These are phyloP conservation scores for Drosophila novamexicana DNA, from an alignment of 1,140 invertebrate species.

Conservation along the genomic window DNA sequence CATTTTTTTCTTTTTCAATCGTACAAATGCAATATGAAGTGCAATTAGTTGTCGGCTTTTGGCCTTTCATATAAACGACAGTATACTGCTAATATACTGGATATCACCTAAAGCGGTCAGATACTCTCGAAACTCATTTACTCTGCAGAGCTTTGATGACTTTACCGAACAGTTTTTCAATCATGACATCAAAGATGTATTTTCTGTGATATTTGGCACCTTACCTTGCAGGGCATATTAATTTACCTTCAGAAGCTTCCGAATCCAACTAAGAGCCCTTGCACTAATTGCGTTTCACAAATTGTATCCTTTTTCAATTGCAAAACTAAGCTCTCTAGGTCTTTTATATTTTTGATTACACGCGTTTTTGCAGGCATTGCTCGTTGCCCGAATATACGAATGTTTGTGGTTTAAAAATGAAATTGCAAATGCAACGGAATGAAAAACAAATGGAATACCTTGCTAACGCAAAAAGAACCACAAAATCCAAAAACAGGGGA, in stretches of 20 bases:
- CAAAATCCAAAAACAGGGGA: not conserved
- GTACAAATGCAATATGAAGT: not conserved
- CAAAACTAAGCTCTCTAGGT: not conserved
- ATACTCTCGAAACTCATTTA: too few species aligned
- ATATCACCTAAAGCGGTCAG: too few species aligned
- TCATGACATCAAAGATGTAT: too few species aligned
- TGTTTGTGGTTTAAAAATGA: not conserved
- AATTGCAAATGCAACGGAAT: slow-evolving; percentile 6
- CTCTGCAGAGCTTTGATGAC: too few species aligned
- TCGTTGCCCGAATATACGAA: not conserved
- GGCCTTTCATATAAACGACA: not conserved
- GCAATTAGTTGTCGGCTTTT: slow-evolving; percentile 9
- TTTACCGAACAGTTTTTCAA: too few species aligned
- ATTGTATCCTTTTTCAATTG: not conserved
- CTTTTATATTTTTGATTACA: not conserved
- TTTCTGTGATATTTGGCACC: too few species aligned
- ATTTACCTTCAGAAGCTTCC: too few species aligned
- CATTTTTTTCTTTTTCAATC: not conserved
- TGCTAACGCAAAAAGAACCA: not conserved
- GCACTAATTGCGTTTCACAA: not conserved
- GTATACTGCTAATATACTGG: not conserved
- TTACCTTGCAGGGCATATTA: too few species aligned
- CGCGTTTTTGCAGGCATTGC: not conserved
- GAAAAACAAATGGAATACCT: not conserved
- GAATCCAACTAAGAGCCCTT: too few species aligned